phyloP scores from a whole-genome alignment of 2,797 vertebrate species.

The Pelobates cultripes region DNA sequence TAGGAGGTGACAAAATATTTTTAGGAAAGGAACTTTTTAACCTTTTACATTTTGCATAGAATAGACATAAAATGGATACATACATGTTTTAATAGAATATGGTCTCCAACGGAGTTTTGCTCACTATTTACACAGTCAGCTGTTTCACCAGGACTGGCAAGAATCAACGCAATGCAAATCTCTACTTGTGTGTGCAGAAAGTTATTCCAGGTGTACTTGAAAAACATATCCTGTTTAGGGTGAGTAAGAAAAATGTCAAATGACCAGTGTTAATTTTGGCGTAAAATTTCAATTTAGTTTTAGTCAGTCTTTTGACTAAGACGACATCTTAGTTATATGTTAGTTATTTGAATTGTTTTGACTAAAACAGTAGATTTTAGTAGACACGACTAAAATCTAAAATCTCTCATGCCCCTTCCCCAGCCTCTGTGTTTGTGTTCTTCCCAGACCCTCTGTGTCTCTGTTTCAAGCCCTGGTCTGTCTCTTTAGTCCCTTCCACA shows the following conservation, averaged over 20 bases:
- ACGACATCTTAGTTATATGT: no score
- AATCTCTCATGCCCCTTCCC: no score
- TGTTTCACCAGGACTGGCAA: conserved; percentile 89
- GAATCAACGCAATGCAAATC: conserved; percentile 94
- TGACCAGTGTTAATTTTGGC: no score
- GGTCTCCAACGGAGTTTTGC: conserved; percentile 77
- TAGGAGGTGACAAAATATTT: conserved; percentile 58
- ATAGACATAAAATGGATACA: conserved; percentile 57
- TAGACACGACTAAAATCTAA: no score
- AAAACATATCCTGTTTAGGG: conserved; percentile 91
- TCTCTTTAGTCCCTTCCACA: no score
- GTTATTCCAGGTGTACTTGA: conserved; percentile 98
- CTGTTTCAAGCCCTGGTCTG: no score
- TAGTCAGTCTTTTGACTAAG: no score
- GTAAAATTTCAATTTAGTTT: no score
- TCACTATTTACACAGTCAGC: conserved; percentile 83
- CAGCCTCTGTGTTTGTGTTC: no score
- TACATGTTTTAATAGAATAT: conserved; percentile 92
- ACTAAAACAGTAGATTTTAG: no score
- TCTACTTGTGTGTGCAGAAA: conserved; percentile 98
- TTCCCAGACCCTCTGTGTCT: no score
- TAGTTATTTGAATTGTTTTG: no score
- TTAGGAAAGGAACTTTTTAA: not conserved
- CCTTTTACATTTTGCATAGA: not conserved
- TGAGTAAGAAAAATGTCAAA: conserved; percentile 24